A percentile compares a stretch with the other conserved stretches of the same genome.
These are phyloP conservation scores for Cephus pulcher DNA, from an alignment of 2,888 invertebrate genomes.

Conservation along the genomic window DNA sequence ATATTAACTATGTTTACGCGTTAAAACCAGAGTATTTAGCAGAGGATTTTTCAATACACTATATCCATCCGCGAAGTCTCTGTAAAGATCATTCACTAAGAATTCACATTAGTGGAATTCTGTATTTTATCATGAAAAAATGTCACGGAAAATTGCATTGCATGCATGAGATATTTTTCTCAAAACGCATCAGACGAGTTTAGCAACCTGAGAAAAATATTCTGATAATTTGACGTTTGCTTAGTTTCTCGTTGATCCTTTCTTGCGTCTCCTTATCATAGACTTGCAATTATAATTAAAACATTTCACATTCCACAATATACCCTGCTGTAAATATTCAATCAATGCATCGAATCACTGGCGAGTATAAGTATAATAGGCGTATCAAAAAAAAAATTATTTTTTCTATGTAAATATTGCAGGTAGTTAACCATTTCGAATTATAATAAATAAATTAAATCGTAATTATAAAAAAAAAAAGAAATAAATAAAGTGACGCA, in stretches of 20 bases:
- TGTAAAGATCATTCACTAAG: background rate
- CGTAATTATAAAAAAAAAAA: background rate
- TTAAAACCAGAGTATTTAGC: slow-evolving; percentile 26
- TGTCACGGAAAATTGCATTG: background rate
- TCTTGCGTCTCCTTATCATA: background rate
- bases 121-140: background rate
- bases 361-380: background rate
- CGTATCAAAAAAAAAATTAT: background rate
- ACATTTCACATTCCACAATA: background rate
- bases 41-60: slow-evolving; percentile 14
- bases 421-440: background rate
- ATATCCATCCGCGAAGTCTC: background rate
- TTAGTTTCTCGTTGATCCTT: background rate
- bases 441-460: background rate
- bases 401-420: background rate
- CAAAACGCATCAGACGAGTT: background rate
- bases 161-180: background rate
- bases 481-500: background rate
- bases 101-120: background rate
- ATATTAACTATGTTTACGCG: slow-evolving; percentile 16
- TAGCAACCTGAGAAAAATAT: background rate
- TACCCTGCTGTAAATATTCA: background rate
- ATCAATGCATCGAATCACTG: background rate
- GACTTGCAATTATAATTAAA: background rate
- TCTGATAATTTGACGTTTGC: background rate